Conservation (phyloP, 1,140 invertebrate genomes). For the Chionoecetes opilio region DNA sequence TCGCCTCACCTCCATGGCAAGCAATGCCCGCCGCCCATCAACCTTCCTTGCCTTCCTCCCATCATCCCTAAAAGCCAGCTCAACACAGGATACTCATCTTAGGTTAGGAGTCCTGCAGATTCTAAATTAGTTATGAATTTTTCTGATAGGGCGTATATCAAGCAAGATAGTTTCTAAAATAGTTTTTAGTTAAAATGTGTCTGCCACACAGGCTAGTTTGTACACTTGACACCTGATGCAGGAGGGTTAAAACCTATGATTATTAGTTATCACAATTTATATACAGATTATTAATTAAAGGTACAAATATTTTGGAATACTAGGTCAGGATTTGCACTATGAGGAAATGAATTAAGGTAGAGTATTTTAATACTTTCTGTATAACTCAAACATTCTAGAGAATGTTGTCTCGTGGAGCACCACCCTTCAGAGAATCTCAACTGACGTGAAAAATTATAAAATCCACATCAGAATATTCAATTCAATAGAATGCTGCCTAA, state of each 20-base stretch:
- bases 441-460: conserved; percentile 63
- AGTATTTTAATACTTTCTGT: conserved; percentile 76
- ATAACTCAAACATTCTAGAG: conserved; percentile 59
- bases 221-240: too few relatives aligned
- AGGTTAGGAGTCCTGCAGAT: too few relatives aligned
- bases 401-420: conserved; percentile 72
- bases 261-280: conserved; percentile 79
- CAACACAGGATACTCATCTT: too few relatives aligned
- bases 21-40: too few relatives aligned
- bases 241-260: conserved; percentile 79
- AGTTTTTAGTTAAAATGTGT: too few relatives aligned
- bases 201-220: too few relatives aligned
- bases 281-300: conserved; percentile 74
- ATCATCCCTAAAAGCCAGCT: too few relatives aligned
- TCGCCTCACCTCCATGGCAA: too few relatives aligned
- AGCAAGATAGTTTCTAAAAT: too few relatives aligned
- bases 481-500: conserved; percentile 64
- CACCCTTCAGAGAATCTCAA: conserved; percentile 67
- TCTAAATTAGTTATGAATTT: too few relatives aligned
- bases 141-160: too few relatives aligned
- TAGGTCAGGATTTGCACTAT: conserved; percentile 77
- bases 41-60: too few relatives aligned
- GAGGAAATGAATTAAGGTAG: conserved; percentile 73
- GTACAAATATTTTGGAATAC: conserved; percentile 77
- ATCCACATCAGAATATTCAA: conserved; percentile 58